Conservation (phyloP, 2,888 invertebrate species). For the Adineta ricciae region DNA sequence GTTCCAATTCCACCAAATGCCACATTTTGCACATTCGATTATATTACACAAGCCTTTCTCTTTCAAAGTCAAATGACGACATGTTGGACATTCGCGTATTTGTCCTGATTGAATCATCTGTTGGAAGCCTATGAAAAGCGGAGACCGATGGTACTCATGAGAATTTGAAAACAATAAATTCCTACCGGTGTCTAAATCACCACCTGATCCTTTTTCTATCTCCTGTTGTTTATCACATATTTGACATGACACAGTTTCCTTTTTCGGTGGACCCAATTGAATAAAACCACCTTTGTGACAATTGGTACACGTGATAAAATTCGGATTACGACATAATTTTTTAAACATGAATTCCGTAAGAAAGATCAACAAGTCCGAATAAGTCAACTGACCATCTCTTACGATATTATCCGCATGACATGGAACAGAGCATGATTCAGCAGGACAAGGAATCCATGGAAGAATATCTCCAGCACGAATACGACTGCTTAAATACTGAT, state of each 20-base stretch:
- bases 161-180: no score
- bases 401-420: neutral
- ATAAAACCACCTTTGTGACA: neutral
- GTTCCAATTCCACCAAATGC: neutral
- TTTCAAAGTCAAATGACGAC: conserved; percentile 8
- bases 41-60: conserved; percentile 19
- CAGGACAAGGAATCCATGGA: conserved; percentile 20
- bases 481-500: neutral
- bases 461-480: neutral
- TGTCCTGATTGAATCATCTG: neutral
- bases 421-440: neutral
- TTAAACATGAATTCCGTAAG: neutral
- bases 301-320: neutral
- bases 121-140: neutral
- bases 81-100: conserved; percentile 13
- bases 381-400: neutral
- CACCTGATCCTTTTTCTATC: neutral
- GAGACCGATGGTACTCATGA: no score
- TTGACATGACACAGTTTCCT: neutral
- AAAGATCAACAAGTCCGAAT: neutral
- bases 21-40: conserved; percentile 8
- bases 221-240: neutral
- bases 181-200: neutral
- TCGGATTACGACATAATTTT: neutral
- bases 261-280: neutral